Conservation (phyloP, 2,797 vertebrate species). For the Falco biarmicus region DNA sequence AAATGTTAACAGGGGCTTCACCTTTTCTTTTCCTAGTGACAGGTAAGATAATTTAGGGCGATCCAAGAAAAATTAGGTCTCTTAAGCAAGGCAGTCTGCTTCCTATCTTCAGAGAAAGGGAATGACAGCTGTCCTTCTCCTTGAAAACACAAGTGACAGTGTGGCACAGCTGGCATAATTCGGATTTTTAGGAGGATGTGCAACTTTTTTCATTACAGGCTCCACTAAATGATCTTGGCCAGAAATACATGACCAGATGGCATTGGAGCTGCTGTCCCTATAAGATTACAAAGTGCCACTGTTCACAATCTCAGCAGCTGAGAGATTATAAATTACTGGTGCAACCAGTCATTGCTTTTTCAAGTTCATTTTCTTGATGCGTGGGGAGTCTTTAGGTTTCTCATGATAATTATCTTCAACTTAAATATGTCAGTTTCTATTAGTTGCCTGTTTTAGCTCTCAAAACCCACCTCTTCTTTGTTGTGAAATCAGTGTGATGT, state of each 20-base stretch:
- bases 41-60: neutral
- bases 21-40: neutral
- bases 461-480: neutral
- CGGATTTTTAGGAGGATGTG: constrained; percentile 10
- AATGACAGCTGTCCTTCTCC: constrained; percentile 45
- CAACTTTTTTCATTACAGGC: constrained; percentile 43
- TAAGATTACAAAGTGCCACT: constrained; percentile 65
- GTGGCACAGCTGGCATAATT: constrained; percentile 60
- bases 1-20: neutral
- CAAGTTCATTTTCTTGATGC: constrained; percentile 12
- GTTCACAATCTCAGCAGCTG: constrained; percentile 58
- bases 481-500: neutral
- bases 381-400: neutral
- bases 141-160: constrained; percentile 14
- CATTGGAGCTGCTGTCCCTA: constrained; percentile 36
- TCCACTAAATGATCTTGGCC: constrained; percentile 51
- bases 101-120: neutral
- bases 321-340: constrained; percentile 20
- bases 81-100: neutral
- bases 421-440: neutral
- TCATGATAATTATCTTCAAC: neutral
- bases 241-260: constrained; percentile 49
- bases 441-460: neutral
- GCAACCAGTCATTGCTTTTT: neutral
- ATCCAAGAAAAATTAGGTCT: constrained; percentile 11